These are phyloP conservation scores for Priocnemis perturbator DNA, from an alignment of 2,888 invertebrate species.

Conservation along the genomic window DNA sequence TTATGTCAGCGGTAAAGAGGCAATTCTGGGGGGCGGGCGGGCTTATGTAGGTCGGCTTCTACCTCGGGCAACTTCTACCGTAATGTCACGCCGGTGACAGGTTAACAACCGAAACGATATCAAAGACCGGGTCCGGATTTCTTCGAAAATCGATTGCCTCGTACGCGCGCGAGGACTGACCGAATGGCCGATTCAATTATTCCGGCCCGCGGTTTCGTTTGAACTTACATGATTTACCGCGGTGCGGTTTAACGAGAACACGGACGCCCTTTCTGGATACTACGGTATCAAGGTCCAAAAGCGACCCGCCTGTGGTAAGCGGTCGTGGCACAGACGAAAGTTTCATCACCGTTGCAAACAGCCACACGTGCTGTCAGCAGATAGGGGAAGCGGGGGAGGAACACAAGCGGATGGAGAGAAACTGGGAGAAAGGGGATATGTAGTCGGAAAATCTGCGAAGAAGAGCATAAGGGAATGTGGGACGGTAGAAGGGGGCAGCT, in stretches of 20 bases:
- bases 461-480: not conserved
- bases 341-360: conserved; percentile 30
- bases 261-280: conserved; percentile 18
- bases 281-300: conserved; percentile 21
- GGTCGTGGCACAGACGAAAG: conserved; percentile 19
- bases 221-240: conserved; percentile 30
- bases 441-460: not conserved
- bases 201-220: conserved; percentile 19
- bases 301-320: conserved; percentile 23
- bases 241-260: conserved; percentile 29
- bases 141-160: too few species aligned
- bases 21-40: too few species aligned
- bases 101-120: too few species aligned
- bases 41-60: too few species aligned
- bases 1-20: too few species aligned
- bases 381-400: conserved; percentile 1
- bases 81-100: too few species aligned
- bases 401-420: not conserved
- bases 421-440: too few species aligned
- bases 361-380: conserved; percentile 8
- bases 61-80: too few species aligned
- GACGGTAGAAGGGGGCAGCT: not conserved
- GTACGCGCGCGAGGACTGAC: not conserved
- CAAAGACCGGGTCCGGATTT: too few species aligned
- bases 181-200: conserved; percentile 22